Evolutionary conservation across 2,797 vertebrate genomes (phyloP), one percentile per base, ranked within the genome.

Genomic region (Sebastes nivosus): DNA sequence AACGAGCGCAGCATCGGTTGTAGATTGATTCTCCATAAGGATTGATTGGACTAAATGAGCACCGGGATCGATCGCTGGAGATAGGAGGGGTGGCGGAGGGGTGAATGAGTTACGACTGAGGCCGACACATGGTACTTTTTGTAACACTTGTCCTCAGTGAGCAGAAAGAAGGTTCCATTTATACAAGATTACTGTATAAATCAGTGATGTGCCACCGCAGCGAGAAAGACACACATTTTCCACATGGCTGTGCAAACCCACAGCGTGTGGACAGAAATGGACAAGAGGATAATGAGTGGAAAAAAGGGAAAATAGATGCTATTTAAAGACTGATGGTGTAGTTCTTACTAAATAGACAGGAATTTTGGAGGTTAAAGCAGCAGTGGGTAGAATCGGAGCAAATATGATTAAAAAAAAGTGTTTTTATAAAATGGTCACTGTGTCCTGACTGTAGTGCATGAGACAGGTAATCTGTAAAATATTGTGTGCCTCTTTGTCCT

Each of bases 21-120:
- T 89, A 83, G 29, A 94, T 92, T 87, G 92, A 94, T 94, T 88
- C 82, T 85, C 88, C 79, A 83, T 89, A 63, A 91, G 80, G 81
- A 92, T 84, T 88, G 92, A 93, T 93, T 80, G 83, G 77, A 87
- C 89, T 91, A 91, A 94, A 94, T 92, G 89, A 92, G 84, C 67
- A n/a, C 60, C 7, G 74, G 81, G 81, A 89, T 93, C 75, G 75
- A 93, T 93, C 6, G 67, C 65, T 81, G 67, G 46, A 82, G 83
- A 79, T 58, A 20, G 68, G 34, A n/a, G 68, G 66, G 24, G 74
- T 18, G 42, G 70, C 32, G 32, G 32, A 81, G 36, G 61, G 64
- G 22, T 30, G 68, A 72, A 27, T 75, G 86, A 87, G 76, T 85
- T 86, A 88, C 83, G 65, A 63, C 57, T 52, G 27, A 29, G 55